Conservation (phyloP, 1,140 invertebrate genomes). For the Lepidurus packardi region DNA sequence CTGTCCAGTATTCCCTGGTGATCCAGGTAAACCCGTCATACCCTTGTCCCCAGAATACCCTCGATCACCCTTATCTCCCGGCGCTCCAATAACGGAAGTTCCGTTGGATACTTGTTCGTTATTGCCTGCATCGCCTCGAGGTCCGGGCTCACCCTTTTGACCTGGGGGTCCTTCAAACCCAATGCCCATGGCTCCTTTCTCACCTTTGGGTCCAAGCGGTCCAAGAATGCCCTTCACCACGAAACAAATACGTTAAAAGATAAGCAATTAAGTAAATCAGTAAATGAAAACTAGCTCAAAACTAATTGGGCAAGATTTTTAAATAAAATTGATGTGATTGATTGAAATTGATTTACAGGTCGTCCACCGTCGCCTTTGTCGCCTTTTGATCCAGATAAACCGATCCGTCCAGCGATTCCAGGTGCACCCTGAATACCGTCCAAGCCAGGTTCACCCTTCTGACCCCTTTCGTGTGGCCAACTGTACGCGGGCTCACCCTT, state of each 20-base stretch:
- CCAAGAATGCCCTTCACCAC: conserved; percentile 53
- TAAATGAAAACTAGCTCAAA: not conserved
- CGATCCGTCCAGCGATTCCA: conserved; percentile 42
- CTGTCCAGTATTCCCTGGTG: conserved; percentile 50
- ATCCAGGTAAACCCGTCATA: conserved; percentile 37
- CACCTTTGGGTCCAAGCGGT: conserved; percentile 60
- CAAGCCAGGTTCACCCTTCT: conserved; percentile 64
- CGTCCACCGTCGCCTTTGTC: conserved; percentile 41
- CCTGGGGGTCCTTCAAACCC: conserved; percentile 55
- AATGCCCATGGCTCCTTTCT: conserved; percentile 59
- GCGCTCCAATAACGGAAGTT: conserved; percentile 31
- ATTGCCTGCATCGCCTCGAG: conserved; percentile 50
- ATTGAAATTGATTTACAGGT: conserved; percentile 33
- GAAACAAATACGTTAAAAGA: conserved; percentile 31
- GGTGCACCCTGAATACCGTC: conserved; percentile 44
- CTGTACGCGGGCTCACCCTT: conserved; percentile 50
- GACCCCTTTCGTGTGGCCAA: conserved; percentile 64
- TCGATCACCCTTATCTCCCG: conserved; percentile 57
- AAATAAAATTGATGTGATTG: not conserved
- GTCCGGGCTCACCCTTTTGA: conserved; percentile 55
- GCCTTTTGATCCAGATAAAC: conserved; percentile 41
- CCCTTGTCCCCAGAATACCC: conserved; percentile 20
- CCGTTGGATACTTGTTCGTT: conserved; percentile 27
- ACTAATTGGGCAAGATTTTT: not conserved
- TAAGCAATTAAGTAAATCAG: conserved; percentile 26